Evolutionary conservation across 2,113 vertebrate species (phyloP).

Genomic region (Ifrita kowaldi): DNA sequence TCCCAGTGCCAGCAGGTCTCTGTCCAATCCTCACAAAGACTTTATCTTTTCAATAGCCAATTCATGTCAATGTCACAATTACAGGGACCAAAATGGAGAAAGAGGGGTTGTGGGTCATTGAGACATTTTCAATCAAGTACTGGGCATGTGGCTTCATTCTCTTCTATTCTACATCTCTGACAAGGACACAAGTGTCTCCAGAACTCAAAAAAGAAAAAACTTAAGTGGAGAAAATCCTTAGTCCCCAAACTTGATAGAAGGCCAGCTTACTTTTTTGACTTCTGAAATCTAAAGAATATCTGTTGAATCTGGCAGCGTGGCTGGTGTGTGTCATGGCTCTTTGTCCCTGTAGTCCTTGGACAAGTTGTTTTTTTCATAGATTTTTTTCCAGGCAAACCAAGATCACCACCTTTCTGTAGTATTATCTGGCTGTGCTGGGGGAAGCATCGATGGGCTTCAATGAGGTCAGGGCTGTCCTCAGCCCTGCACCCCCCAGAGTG

Average conservation of each 20-base stretch:
- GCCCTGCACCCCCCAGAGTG: no score
- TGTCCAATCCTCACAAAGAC: constrained; percentile 57
- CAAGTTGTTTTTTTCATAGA: background rate
- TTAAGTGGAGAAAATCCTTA: background rate
- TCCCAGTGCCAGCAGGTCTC: constrained; percentile 80
- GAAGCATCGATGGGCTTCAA: accelerated
- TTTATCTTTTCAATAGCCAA: constrained; percentile 71
- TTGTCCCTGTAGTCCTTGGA: background rate
- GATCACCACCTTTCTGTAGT: background rate
- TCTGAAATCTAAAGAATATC: background rate
- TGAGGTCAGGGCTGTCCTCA: background rate
- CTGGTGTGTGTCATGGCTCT: background rate
- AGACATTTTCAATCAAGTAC: constrained; percentile 73
- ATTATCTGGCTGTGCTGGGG: background rate
- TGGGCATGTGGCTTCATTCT: constrained; percentile 71
- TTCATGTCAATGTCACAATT: constrained; percentile 40
- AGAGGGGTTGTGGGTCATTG: constrained; percentile 60
- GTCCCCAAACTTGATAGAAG: background rate
- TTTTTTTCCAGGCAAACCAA: background rate
- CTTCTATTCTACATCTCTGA: constrained; percentile 25
- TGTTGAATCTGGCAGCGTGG: background rate
- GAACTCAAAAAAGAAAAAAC: background rate
- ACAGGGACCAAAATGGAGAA: constrained; percentile 65
- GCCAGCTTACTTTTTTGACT: background rate
- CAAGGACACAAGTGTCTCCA: constrained; percentile 69